phyloP scores from a whole-genome alignment of 2,113 vertebrate genomes.

The Panurus biarmicus region DNA sequence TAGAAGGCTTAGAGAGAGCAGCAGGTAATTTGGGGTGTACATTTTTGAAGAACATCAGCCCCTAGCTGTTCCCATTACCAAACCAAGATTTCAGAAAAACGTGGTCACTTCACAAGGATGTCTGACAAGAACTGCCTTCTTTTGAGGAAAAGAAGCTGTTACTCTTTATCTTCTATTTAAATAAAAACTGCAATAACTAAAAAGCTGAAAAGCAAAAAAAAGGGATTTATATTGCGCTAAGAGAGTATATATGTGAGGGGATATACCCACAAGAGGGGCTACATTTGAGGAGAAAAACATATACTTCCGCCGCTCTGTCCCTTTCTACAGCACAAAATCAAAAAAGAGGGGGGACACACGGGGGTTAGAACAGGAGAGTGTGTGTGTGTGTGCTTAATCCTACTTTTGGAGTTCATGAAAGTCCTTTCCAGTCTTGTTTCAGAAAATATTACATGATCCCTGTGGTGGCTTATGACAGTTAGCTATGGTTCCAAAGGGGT shows the following conservation, averaged over 20 bases:
- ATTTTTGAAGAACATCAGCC: neutral
- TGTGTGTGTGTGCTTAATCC: neutral
- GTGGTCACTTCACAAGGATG: neutral
- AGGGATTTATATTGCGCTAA: neutral
- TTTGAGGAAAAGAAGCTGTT: neutral
- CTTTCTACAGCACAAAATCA: neutral
- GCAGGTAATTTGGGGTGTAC: slow-evolving; percentile 6
- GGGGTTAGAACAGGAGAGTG: neutral
- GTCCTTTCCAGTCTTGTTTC: neutral
- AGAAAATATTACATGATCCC: accelerated
- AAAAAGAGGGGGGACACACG: neutral
- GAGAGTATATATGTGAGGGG: neutral
- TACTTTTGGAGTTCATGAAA: neutral
- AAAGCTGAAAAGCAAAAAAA: neutral
- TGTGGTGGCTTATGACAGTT: neutral
- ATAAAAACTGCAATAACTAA: neutral
- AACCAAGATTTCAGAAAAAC: neutral
- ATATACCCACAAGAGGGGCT: neutral
- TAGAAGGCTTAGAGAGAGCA: neutral
- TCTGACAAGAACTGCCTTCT: neutral
- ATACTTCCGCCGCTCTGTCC: neutral
- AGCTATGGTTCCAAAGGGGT: neutral
- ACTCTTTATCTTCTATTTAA: neutral
- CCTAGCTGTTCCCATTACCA: neutral
- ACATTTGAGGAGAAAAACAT: neutral